Evolutionary conservation across 2,888 invertebrate genomes (phyloP).

Genomic region (Andrena fulva): DNA sequence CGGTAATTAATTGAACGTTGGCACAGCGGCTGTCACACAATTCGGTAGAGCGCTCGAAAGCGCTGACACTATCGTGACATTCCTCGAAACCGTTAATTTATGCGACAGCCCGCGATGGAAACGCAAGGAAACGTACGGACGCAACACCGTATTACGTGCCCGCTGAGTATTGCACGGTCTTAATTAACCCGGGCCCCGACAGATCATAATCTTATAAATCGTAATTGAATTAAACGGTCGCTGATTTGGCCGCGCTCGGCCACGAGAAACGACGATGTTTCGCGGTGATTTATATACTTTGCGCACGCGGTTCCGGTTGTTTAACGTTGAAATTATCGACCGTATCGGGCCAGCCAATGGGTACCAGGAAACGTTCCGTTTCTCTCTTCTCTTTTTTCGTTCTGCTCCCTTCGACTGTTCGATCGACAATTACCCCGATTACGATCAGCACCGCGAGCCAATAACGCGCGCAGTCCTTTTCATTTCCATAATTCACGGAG

Average conservation of each 20-base stretch:
- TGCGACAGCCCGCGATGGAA: slow-evolving; percentile 26
- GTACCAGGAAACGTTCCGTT: slow-evolving; percentile 56
- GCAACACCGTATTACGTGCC: slow-evolving; percentile 24
- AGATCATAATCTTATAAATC: slow-evolving; percentile 61
- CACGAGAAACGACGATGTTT: slow-evolving; percentile 54
- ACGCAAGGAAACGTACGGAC: slow-evolving; percentile 37
- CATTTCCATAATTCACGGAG: slow-evolving; percentile 74
- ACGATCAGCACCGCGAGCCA: slow-evolving; percentile 67
- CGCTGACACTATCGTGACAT: slow-evolving; percentile 52
- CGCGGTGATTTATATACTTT: slow-evolving; percentile 59
- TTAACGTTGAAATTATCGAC: slow-evolving; percentile 64
- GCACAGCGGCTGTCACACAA: slow-evolving; percentile 50
- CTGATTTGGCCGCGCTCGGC: slow-evolving; percentile 24
- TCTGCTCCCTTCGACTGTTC: slow-evolving; percentile 42
- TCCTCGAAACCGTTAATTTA: slow-evolving; percentile 54
- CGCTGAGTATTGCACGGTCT: slow-evolving; percentile 38
- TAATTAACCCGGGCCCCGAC: slow-evolving; percentile 49
- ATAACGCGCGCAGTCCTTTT: slow-evolving; percentile 65
- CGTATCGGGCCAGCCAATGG: slow-evolving; percentile 19
- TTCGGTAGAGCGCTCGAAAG: slow-evolving; percentile 44
- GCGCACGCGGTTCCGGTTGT: slow-evolving; percentile 60
- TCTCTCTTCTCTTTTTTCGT: slow-evolving; percentile 3
- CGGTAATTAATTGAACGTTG: slow-evolving; percentile 51
- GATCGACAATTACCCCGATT: slow-evolving; percentile 73
- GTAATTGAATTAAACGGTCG: slow-evolving; percentile 60